These are phyloP conservation scores for Microcebus ravelobensis DNA, from an alignment of 2,113 vertebrate species.

Conservation along the genomic window DNA sequence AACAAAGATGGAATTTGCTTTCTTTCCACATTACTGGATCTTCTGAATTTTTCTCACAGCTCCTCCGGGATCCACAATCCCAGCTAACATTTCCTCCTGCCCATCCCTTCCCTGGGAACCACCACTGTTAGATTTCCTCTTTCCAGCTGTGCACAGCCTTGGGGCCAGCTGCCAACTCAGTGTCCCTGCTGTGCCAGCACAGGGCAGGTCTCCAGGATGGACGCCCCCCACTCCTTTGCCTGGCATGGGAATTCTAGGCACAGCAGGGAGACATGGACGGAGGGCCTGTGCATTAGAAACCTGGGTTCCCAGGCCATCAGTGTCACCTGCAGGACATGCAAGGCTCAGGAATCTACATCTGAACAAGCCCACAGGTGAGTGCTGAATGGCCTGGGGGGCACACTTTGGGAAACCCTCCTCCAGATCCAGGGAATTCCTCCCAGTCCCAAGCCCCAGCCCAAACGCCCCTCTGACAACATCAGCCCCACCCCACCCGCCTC, in stretches of 20 bases:
- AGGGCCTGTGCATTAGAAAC: not conserved
- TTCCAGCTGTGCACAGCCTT: not conserved
- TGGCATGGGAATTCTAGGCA: not conserved
- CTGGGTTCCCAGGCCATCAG: not conserved
- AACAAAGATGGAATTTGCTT: not conserved
- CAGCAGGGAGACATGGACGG: not conserved
- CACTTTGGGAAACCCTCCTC: not conserved
- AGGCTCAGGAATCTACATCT: not conserved
- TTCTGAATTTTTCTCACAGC: not conserved
- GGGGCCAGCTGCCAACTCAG: not conserved
- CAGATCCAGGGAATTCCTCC: not conserved
- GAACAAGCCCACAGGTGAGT: not conserved
- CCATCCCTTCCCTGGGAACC: not conserved
- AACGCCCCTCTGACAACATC: not conserved
- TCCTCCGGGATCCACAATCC: not conserved
- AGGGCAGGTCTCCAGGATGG: too few relatives aligned
- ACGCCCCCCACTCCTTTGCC: not conserved
- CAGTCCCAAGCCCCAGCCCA: not conserved
- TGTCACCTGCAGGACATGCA: not conserved
- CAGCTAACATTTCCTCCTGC: not conserved
- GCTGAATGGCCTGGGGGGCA: not conserved
- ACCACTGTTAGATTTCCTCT: not conserved
- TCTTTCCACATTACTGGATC: not conserved
- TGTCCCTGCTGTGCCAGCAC: too few relatives aligned
- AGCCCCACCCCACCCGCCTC: not conserved